Percentiles rank a stretch among this genome's conserved stretches.
Conservation (phyloP, 92 coral and sea anemone species). For the Porites lobata region DNA sequence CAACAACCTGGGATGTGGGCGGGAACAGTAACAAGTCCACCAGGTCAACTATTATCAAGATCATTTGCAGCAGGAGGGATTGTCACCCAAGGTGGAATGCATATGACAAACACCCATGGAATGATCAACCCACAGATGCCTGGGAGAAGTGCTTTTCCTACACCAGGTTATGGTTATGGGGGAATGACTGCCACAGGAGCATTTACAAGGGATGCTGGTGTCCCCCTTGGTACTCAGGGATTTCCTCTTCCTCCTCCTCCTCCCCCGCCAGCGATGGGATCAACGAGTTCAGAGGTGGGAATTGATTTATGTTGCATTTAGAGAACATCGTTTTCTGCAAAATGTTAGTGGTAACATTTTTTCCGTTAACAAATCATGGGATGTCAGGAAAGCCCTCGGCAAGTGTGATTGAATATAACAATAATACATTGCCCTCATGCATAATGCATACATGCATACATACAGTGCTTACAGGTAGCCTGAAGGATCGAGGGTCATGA, state of each 20-base stretch:
- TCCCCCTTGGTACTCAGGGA: background rate
- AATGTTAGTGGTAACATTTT: no score
- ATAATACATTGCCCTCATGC: no score
- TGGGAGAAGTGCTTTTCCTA: background rate
- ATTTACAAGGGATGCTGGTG: background rate
- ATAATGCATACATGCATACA: no score
- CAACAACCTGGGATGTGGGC: background rate
- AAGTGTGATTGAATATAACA: no score
- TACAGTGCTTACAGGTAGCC: no score
- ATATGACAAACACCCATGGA: background rate
- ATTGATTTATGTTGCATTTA: background rate
- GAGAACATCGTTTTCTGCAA: background rate
- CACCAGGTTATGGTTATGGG: background rate
- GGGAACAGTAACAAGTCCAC: background rate
- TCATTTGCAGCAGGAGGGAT: background rate
- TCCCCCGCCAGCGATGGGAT: constrained; percentile 2
- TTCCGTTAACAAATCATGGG: no score
- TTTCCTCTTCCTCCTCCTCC: background rate
- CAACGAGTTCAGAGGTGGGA: constrained; percentile 25
- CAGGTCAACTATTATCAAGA: background rate
- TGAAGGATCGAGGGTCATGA: no score
- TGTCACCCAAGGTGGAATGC: constrained; percentile 12
- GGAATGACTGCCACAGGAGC: background rate
- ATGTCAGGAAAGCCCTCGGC: no score
- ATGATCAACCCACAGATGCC: background rate